Percentiles rank a stretch among this genome's conserved stretches.
phyloP scores from a whole-genome alignment of 2,888 invertebrate genomes.

The Ryuthela nishihirai region DNA sequence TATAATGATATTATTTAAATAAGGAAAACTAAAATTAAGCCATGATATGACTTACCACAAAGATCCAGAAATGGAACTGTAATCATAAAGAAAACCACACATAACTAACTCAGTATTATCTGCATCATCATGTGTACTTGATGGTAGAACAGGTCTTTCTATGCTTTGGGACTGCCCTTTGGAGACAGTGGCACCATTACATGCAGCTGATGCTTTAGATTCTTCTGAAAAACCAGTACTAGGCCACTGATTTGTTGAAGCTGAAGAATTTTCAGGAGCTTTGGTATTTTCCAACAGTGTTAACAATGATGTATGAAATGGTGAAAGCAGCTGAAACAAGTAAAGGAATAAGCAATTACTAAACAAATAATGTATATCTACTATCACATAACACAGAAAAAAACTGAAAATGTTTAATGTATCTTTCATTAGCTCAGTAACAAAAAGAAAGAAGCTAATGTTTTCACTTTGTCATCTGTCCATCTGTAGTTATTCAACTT shows the following conservation, averaged over 20 bases:
- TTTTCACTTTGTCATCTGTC: no score
- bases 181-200: slow-evolving; percentile 4
- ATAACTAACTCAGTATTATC: slow-evolving; percentile 63
- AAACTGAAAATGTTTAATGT: no score
- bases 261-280: slow-evolving; percentile 11
- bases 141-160: slow-evolving; percentile 72
- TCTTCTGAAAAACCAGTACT: background rate
- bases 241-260: background rate
- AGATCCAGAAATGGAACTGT: slow-evolving; percentile 68
- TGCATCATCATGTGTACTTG: slow-evolving; percentile 72
- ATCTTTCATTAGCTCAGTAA: no score
- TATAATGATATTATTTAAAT: no score
- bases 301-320: slow-evolving; percentile 22
- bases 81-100: slow-evolving; percentile 81
- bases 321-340: slow-evolving; percentile 26
- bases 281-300: slow-evolving; percentile 31
- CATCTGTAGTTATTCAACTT: no score
- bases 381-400: no score
- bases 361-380: no score
- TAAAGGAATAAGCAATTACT: no score
- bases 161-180: slow-evolving; percentile 49
- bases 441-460: no score
- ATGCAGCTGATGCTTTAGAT: slow-evolving; percentile 9
- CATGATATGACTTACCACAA: slow-evolving; percentile 66
- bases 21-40: no score